phyloP scores from a whole-genome alignment of 2,888 invertebrate species.

The Aelia acuminata region DNA sequence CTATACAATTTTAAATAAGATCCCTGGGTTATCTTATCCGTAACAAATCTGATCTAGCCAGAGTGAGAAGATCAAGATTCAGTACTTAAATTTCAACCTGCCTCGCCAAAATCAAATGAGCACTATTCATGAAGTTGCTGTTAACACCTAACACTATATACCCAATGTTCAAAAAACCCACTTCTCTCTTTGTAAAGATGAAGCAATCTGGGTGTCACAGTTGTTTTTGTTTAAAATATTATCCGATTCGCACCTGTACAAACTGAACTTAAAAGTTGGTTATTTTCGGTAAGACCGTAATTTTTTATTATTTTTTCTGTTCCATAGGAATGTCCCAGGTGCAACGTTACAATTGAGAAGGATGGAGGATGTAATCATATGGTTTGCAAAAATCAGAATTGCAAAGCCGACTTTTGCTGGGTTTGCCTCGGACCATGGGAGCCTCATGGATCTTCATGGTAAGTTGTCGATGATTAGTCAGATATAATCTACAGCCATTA shows the following conservation, averaged over 20 bases:
- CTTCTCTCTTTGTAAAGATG: not conserved
- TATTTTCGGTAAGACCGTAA: no score
- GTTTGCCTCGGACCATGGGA: conserved; percentile 99
- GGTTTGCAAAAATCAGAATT: conserved; percentile 98
- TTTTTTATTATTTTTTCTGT: conserved; percentile 51
- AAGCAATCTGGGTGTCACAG: not conserved
- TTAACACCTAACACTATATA: no score
- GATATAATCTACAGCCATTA: not conserved
- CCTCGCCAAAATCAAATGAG: no score
- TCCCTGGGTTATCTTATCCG: no score
- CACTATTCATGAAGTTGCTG: no score
- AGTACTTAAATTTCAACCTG: no score
- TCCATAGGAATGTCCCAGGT: conserved; percentile 91
- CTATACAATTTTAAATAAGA: no score
- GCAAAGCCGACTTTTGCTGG: conserved; percentile 99
- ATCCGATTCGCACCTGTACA: not conserved
- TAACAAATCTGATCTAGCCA: no score
- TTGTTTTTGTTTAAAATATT: not conserved
- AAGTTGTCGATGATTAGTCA: conserved; percentile 60
- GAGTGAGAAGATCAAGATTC: no score
- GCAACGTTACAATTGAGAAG: conserved; percentile 96
- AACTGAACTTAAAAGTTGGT: not conserved
- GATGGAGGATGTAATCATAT: conserved; percentile 99
- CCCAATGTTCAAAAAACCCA: no score
- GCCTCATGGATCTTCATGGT: conserved; percentile 97